Percentiles rank a stretch among this genome's conserved stretches.
These are phyloP conservation scores for Drosophila auraria DNA, from an alignment of 1,140 invertebrate species.

Conservation along the genomic window DNA sequence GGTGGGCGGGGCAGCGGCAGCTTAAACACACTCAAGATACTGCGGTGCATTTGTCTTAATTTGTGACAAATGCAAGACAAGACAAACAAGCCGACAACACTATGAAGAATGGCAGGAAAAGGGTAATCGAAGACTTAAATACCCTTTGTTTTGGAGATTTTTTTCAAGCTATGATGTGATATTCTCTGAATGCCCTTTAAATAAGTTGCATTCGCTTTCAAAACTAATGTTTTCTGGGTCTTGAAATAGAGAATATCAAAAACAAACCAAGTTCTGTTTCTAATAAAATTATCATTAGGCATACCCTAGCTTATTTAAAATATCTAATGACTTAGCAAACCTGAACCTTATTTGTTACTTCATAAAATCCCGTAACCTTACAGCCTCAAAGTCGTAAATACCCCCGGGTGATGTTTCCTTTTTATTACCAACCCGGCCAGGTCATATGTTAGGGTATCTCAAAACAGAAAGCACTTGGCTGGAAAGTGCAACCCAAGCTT, in stretches of 20 bases:
- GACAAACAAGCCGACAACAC: slow-evolving; percentile 42
- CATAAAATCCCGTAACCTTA: background rate
- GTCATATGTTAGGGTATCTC: background rate
- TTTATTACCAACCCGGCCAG: background rate
- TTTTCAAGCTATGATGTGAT: too few species aligned
- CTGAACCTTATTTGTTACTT: too few species aligned
- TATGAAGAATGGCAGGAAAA: slow-evolving; percentile 36
- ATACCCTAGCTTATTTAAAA: background rate
- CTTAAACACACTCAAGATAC: slow-evolving; percentile 34
- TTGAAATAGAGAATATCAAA: background rate
- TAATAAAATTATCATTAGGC: background rate
- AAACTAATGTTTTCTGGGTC: too few species aligned
- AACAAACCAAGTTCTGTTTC: background rate
- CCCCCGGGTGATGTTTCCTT: background rate
- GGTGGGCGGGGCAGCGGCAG: slow-evolving; percentile 11
- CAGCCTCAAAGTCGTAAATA: background rate
- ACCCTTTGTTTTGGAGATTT: background rate
- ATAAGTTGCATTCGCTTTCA: background rate
- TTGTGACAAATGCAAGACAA: slow-evolving; percentile 75
- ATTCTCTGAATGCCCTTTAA: too few species aligned
- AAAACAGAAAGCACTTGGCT: background rate
- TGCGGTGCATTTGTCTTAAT: slow-evolving; percentile 76
- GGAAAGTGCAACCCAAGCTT: slow-evolving; percentile 14
- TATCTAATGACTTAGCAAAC: too few species aligned
- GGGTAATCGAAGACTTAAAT: background rate